Conservation (phyloP, 2,888 invertebrate genomes). For the Eristalis arbustorum region DNA sequence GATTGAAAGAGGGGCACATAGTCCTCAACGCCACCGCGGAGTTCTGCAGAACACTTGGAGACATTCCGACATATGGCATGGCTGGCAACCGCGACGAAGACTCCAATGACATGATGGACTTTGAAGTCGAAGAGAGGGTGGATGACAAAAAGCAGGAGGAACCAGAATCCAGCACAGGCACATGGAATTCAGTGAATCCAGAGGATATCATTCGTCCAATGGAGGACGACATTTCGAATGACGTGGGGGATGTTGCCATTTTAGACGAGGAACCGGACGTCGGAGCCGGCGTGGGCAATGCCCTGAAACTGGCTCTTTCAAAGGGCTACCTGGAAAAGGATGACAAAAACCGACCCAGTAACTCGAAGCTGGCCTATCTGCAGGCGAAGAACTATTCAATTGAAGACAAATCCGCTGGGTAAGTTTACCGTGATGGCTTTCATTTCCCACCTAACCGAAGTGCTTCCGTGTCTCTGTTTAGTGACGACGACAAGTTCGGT, state of each 20-base stretch:
- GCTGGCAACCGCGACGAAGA: conserved; percentile 94
- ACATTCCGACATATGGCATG: conserved; percentile 96
- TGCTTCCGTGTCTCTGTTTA: conserved; percentile 75
- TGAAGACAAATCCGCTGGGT: conserved; percentile 88
- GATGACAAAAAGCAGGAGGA: conserved; percentile 80
- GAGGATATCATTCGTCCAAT: conserved; percentile 79
- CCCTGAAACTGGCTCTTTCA: conserved; percentile 92
- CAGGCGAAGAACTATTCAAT: conserved; percentile 90
- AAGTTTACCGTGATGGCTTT: conserved; percentile 72
- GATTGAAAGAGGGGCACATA: conserved; percentile 82
- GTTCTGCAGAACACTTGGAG: conserved; percentile 97
- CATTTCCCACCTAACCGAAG: neutral
- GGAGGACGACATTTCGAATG: conserved; percentile 81
- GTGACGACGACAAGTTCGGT: conserved; percentile 91
- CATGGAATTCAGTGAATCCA: conserved; percentile 92
- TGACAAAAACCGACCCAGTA: conserved; percentile 86
- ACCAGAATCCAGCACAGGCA: conserved; percentile 83
- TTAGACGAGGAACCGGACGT: conserved; percentile 96
- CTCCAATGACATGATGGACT: conserved; percentile 83
- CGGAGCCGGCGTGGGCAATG: conserved; percentile 94
- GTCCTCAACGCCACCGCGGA: conserved; percentile 96
- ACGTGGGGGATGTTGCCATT: conserved; percentile 79
- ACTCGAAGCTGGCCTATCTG: conserved; percentile 87
- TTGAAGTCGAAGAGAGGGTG: conserved; percentile 78
- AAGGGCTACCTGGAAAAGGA: conserved; percentile 96